Conservation (phyloP, 2,888 invertebrate species). For the Athalia circularis region DNA sequence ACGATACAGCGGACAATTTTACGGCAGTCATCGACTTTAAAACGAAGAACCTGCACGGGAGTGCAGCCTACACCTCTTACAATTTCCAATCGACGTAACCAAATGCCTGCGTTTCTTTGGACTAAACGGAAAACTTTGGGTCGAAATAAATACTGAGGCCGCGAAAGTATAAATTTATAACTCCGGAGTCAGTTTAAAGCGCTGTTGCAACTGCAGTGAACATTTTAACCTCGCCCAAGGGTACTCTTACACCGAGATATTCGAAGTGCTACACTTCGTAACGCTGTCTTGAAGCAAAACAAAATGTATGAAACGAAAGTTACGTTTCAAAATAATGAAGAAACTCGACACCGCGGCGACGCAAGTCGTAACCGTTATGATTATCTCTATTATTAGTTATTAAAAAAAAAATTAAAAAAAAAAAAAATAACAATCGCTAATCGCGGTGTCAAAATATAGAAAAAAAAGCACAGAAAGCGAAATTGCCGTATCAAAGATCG, state of each 20-base stretch:
- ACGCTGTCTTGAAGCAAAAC: slow-evolving; percentile 3
- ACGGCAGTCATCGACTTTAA: background rate
- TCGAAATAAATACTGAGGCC: slow-evolving; percentile 2
- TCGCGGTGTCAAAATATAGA: background rate
- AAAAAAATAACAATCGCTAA: background rate
- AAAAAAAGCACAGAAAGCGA: background rate
- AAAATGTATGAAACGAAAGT: slow-evolving; percentile 26
- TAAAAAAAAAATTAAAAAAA: slow-evolving; percentile 13
- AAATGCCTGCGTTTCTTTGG: background rate
- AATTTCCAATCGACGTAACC: background rate
- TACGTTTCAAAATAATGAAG: slow-evolving; percentile 17
- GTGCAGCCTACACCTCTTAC: background rate
- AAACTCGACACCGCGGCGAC: background rate
- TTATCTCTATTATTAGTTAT: background rate
- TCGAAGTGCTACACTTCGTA: background rate
- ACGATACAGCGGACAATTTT: slow-evolving; percentile 8
- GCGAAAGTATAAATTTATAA: slow-evolving; percentile 21
- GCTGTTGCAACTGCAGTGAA: slow-evolving; percentile 20
- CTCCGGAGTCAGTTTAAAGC: too few relatives aligned
- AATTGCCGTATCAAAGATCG: background rate
- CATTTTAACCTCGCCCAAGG: slow-evolving; percentile 48
- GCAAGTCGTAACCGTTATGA: background rate
- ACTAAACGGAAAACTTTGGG: background rate
- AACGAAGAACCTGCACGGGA: background rate
- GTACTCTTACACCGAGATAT: slow-evolving; percentile 22